These are phyloP conservation scores for Hylaeus volcanicus DNA, from an alignment of 1,140 invertebrate genomes.

Conservation along the genomic window DNA sequence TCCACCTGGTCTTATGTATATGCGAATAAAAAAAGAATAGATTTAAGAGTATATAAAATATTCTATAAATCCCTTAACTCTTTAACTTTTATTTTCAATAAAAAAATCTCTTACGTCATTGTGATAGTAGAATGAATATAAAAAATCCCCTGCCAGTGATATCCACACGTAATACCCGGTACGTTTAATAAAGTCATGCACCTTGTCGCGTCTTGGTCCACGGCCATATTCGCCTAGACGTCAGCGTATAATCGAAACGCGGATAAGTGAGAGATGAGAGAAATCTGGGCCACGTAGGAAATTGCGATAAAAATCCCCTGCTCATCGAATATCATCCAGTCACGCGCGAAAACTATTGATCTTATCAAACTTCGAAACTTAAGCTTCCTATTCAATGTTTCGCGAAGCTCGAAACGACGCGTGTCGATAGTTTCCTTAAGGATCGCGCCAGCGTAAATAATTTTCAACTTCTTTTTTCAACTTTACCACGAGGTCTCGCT, in stretches of 20 bases:
- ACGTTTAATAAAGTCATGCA: slow-evolving; percentile 54
- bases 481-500: too few species aligned
- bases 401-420: background rate
- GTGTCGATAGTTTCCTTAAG: background rate
- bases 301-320: background rate
- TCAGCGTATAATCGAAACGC: slow-evolving; percentile 15
- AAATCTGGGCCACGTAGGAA: background rate
- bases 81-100: background rate
- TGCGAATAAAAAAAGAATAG: too few species aligned
- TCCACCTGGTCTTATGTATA: too few species aligned
- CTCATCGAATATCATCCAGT: slow-evolving; percentile 3
- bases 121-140: slow-evolving; percentile 45
- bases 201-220: slow-evolving; percentile 30
- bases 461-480: background rate
- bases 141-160: slow-evolving; percentile 33
- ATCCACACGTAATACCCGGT: slow-evolving; percentile 13
- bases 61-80: too few species aligned
- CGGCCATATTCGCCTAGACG: slow-evolving; percentile 7
- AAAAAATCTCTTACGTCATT: background rate
- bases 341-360: slow-evolving; percentile 22
- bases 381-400: slow-evolving; percentile 5
- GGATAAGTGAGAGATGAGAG: slow-evolving; percentile 2
- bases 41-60: background rate
- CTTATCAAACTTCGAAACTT: background rate
- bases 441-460: background rate